Base-by-base conservation (phyloP, 2,797 vertebrate species). In the Rhinichthys osculus region DNA sequence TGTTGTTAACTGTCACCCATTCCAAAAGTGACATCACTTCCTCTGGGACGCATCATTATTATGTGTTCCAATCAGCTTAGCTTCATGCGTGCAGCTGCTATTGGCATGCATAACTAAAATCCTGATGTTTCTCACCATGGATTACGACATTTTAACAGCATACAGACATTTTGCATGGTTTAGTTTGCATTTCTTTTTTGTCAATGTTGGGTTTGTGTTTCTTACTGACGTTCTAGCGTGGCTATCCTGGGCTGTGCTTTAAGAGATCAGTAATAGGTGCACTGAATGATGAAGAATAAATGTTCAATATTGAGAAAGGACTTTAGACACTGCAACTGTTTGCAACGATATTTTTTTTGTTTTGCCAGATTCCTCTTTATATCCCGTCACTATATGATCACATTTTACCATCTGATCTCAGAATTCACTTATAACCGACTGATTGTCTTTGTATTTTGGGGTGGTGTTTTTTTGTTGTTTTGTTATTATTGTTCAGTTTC, bases 311-410 rank as follows among this genome's bases (percentile, higher is more conserved):
- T 64, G 13, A 85, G 86, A 94, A 90, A 90, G 88, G 88, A 91
- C 90, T 95, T 94, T 92, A 92, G 95, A 96, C 95, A 94, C 95
- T 93, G 95, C 95, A 95, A 94, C 91, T 54, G 47, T 95, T 89
- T 96, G 95, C 95, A 89, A 95, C 90, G 94, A 94, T 84, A 72
- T 85, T 90, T 87, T 85, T 88, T 86, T 84, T 23, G 19, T 57
- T 33, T n/a, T 73, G 83, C 6, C 72, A 82, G 50, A 71, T 87
- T 83, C 70, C 89, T 88, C 80, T 73, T 81, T 44, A 92, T 88
- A 88, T 91, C 89, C 79, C 87, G 86, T 89, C 88, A 90, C 87
- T 91, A 82, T 91, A 84, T 79, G 86, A 93, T 91, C 91, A 92
- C 91, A 91, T 91, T 92, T 94, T 90, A 92, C 90, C 88, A 77